Conservation (phyloP, 2,797 vertebrate species). For the Enteromius viviparus region DNA sequence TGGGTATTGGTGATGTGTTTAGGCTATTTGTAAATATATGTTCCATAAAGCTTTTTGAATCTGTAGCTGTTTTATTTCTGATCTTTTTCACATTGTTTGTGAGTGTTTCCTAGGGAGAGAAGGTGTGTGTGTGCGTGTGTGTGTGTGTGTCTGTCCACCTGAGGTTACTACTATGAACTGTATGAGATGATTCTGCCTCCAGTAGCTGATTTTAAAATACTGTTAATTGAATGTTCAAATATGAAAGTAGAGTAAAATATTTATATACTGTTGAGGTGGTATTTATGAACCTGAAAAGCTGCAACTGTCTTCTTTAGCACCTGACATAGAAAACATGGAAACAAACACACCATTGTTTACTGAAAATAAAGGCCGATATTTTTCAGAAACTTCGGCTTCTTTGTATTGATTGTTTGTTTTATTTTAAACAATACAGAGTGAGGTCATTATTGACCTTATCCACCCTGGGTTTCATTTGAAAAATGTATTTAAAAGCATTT, state of each 20-base stretch:
- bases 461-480: not conserved
- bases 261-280: constrained; percentile 78
- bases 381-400: constrained; percentile 68
- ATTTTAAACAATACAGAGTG: not conserved
- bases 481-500: too few relatives aligned
- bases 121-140: constrained; percentile 34
- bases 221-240: constrained; percentile 70
- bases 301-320: constrained; percentile 58
- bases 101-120: constrained; percentile 55
- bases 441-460: not conserved
- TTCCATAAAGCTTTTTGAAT: constrained; percentile 63
- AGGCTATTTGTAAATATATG: constrained; percentile 73
- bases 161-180: constrained; percentile 41
- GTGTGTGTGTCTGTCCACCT: constrained; percentile 46
- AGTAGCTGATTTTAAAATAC: constrained; percentile 62
- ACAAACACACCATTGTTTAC: constrained; percentile 76
- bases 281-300: constrained; percentile 73
- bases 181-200: constrained; percentile 64
- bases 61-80: constrained; percentile 59
- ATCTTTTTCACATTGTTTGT: constrained; percentile 65
- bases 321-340: constrained; percentile 68
- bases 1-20: constrained; percentile 51
- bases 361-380: constrained; percentile 81
- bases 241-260: constrained; percentile 77
- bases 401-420: not conserved